Percentiles rank a stretch among this genome's conserved stretches.
phyloP scores from a whole-genome alignment of 2,113 vertebrate genomes.

The Hippoglossus stenolepis region DNA sequence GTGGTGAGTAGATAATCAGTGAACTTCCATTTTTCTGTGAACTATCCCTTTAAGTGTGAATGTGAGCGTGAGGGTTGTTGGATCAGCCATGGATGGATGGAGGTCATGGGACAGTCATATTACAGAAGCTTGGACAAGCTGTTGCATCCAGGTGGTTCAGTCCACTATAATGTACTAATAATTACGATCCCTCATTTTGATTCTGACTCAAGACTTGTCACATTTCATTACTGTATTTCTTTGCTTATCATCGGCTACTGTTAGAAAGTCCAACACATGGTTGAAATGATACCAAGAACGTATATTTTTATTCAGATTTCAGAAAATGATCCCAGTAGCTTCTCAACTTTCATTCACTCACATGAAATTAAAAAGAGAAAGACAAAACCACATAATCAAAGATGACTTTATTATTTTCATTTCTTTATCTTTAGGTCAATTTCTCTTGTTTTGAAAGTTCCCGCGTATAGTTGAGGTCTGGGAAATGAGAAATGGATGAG shows the following conservation, averaged over 20 bases:
- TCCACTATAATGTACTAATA: slow-evolving; percentile 25
- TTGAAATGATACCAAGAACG: neutral
- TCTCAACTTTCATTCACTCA: neutral
- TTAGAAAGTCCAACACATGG: slow-evolving; percentile 11
- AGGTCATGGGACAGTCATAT: neutral
- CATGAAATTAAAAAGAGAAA: too few relatives aligned
- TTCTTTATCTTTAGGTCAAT: too few relatives aligned
- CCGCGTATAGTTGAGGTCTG: too few relatives aligned
- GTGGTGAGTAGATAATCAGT: too few relatives aligned
- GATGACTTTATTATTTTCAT: too few relatives aligned
- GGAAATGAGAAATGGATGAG: too few relatives aligned
- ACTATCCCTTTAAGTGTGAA: too few relatives aligned
- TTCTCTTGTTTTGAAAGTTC: too few relatives aligned
- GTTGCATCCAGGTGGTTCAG: slow-evolving; percentile 11
- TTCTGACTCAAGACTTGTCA: slow-evolving; percentile 26
- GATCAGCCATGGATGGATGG: too few relatives aligned
- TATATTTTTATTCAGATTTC: neutral
- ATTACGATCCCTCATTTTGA: slow-evolving; percentile 29
- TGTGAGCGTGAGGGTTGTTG: too few relatives aligned
- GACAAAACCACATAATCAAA: too few relatives aligned
- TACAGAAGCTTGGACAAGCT: slow-evolving; percentile 8
- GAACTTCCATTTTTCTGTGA: too few relatives aligned
- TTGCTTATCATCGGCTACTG: slow-evolving; percentile 33
- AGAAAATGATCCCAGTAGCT: neutral
- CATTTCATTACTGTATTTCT: slow-evolving; percentile 12